Evolutionary conservation across 92 coral and sea anemone genomes (phyloP).

Genomic region (Plumapathes pennacea): DNA sequence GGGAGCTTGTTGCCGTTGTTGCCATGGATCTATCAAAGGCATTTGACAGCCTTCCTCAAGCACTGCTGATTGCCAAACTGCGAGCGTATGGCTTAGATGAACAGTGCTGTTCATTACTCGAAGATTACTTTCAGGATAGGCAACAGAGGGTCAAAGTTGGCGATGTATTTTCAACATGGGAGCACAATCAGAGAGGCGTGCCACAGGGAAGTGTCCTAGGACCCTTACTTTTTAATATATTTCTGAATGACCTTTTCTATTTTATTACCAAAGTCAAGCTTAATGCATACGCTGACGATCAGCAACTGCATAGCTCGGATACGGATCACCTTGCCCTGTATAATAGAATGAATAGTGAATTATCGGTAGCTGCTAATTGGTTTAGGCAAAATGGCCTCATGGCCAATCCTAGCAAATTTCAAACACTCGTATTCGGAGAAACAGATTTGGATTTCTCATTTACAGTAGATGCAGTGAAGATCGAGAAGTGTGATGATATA

Average conservation of each 20-base stretch:
- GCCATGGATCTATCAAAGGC: too few relatives aligned
- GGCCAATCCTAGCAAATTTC: conserved; percentile 12
- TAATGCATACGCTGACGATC: conserved; percentile 26
- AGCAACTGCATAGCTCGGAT: conserved; percentile 13
- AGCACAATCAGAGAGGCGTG: too few relatives aligned
- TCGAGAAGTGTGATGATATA: conserved; percentile 7
- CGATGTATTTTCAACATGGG: too few relatives aligned
- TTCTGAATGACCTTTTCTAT: conserved; percentile 11
- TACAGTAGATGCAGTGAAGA: too few relatives aligned
- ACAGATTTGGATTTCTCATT: too few relatives aligned
- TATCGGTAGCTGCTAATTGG: conserved; percentile 8
- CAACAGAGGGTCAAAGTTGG: too few relatives aligned
- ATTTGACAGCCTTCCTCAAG: too few relatives aligned
- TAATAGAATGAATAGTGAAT: conserved; percentile 8
- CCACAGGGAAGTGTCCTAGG: conserved; percentile 7
- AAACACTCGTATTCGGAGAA: neutral
- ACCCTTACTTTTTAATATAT: neutral
- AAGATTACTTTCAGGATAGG: too few relatives aligned
- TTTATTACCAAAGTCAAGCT: conserved; percentile 6
- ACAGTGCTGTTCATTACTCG: too few relatives aligned
- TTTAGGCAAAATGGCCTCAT: conserved; percentile 13
- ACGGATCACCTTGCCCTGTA: conserved; percentile 7
- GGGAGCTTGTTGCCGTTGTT: too few relatives aligned
- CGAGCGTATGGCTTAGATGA: too few relatives aligned
- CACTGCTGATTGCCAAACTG: too few relatives aligned